Evolutionary conservation across 64 coral and sea anemone species (phyloP), one percentile per base, ranked within the genome.

Genomic region (Hydrozoanthus tunicans): DNA sequence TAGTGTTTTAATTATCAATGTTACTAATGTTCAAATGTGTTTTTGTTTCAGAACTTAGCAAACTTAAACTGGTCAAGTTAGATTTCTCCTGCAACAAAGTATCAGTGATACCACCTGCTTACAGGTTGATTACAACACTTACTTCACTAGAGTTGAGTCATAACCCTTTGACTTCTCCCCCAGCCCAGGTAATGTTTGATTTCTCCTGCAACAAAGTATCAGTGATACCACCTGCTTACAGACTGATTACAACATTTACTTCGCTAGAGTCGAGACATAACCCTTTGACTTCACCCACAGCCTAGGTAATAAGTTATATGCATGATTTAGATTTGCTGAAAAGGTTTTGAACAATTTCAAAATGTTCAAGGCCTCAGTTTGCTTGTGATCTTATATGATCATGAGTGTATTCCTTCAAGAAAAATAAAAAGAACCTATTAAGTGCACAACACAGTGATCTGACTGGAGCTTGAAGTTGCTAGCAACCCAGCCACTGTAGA

Each of bases 41-140:
- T 79, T 76, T 89, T 91, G 81, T 91, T 96, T 91, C 92, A 99
- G 97, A 99, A 94, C 91, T 99, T 80, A 96, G 97, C 82, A 99
- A 99, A 92, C 79, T 99, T 94, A 99, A 99, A 85, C 90, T 99
- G 89, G 94, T 95, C 64, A 96, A 93, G 62, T 86, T 99, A 88
- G 97, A 99, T 83, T 99, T 99, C 80, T 99, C 97, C 9, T 99
- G 90, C 85, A 99, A 99, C 85, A 95, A 82, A 92, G 85, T 99
- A 64, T 96, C 97, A 9, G 97, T 99, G 59, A 99, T 99, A 70
- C 97, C 97, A 12, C 92, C 97, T 73, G 94, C 94, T 11, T 99
- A 96, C 89, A 83, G 97, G 56, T 83, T 99, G 63, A 94, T 99
- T 23, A 95, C 97, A 20, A 99, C 92, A 20, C 68, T 99, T 20